These are phyloP conservation scores for Brachionus paranguensis DNA, from an alignment of 1,140 invertebrate species.

Conservation along the genomic window DNA sequence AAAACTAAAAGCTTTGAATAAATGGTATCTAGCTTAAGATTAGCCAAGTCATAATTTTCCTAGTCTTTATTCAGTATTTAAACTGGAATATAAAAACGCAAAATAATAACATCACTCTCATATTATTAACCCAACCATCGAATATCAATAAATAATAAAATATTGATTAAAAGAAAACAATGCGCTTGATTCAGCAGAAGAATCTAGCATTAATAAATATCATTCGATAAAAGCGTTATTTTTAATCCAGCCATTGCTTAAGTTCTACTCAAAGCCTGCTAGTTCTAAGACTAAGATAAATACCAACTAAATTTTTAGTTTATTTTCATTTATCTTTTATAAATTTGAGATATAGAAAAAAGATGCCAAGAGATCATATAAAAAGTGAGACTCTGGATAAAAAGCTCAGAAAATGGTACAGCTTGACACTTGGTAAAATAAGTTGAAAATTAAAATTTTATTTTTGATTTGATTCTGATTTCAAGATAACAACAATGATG, in stretches of 20 bases:
- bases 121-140: not conserved
- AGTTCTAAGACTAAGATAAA: not conserved
- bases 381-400: not conserved
- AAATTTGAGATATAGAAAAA: not conserved
- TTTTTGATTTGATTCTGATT: not conserved
- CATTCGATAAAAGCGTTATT: not conserved
- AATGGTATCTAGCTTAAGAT: not conserved
- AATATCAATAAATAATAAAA: not conserved
- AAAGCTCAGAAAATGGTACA: not conserved
- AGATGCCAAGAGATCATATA: constrained; percentile 15
- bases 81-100: not conserved
- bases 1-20: not conserved
- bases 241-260: not conserved
- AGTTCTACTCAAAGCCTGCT: not conserved
- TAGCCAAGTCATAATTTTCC: not conserved
- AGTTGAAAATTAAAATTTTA: not conserved
- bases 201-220: not conserved
- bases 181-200: not conserved
- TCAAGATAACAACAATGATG: constrained; percentile 36
- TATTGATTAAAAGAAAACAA: not conserved
- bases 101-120: not conserved
- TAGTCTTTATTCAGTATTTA: not conserved
- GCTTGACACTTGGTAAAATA: not conserved
- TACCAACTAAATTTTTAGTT: not conserved
- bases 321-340: not conserved